Evolutionary conservation across 2,113 vertebrate species (phyloP), one percentile per base, ranked within the genome.

Genomic region (Actenoides lindsayi): DNA sequence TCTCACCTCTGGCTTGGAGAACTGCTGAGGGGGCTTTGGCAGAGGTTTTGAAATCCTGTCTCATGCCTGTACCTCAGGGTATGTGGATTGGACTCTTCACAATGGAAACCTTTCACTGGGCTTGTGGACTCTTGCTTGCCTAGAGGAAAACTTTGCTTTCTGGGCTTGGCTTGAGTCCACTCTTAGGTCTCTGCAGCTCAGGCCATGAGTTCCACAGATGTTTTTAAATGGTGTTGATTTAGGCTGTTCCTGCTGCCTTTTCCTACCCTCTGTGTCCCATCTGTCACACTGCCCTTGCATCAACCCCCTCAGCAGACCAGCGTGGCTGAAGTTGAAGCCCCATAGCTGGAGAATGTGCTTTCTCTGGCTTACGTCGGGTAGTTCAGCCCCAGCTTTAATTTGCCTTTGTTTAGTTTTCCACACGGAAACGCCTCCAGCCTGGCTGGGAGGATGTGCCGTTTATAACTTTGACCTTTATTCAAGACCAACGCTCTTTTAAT

Each of bases 391-490:
- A 59, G 6, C 60, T 87, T 35, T 27, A 63, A 42, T 30, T 88
- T 44, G 10, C 39, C 25, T 80, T 53, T 4, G 0, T 20, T 83
- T 74, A 24, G 21, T 71, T 82, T 82, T 76, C 35, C 0, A 0
- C 31, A 13, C 35, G 53, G 44, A 56, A 46, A 51, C 41, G 30
- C n/a, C n/a, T 57, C 62, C 78, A 54, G 44, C 37, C 74, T 87
- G 78, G 82, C 74, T 89, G 67, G 62, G 67, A n/a, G 19, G 77
- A 21, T 50, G 44, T 41, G 71, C 63, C 54, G 74, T 95, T 96
- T 83, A 63, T 93, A 93, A 76, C 90, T 93, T 54, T 83, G 90
- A 86, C 90, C 84, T 95, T 94, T 93, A 83, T 74, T 85, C 41
- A 64, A 84, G 48, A 48, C 50, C 11, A 37, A 1, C n/a, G 57